phyloP scores from a whole-genome alignment of 1,140 invertebrate genomes.

The Trichoplusia ni region DNA sequence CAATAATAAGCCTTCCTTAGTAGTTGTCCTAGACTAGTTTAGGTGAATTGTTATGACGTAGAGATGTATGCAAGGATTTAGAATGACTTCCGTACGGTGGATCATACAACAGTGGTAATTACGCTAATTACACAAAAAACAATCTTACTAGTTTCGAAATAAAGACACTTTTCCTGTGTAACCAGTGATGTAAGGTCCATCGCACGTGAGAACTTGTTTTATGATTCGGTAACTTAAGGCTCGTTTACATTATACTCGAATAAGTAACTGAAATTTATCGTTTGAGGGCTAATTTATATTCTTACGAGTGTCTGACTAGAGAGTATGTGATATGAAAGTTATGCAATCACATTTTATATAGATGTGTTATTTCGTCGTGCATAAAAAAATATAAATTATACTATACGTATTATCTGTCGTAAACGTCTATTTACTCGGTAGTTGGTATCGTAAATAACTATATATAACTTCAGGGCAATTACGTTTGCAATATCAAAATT shows the following conservation, averaged over 20 bases:
- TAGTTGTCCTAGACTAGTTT: conserved; percentile 22
- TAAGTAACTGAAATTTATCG: not conserved
- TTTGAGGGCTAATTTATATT: not conserved
- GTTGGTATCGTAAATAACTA: not conserved
- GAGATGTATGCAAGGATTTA: not conserved
- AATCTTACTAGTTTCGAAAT: too few species aligned
- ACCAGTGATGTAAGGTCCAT: too few species aligned
- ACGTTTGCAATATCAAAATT: not conserved
- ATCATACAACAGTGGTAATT: too few species aligned
- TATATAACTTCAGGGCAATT: not conserved
- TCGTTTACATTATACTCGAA: conserved; percentile 17
- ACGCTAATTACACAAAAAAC: too few species aligned
- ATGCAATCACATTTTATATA: not conserved
- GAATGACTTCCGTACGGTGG: not conserved
- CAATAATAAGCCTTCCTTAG: not conserved
- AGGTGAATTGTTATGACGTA: conserved; percentile 23
- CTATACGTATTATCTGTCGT: not conserved
- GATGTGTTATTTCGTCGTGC: not conserved
- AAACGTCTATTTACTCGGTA: conserved; percentile 2
- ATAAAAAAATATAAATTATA: conserved; percentile 1
- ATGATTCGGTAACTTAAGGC: not conserved
- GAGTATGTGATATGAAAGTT: not conserved
- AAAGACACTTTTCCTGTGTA: not conserved
- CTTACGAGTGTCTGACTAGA: not conserved
- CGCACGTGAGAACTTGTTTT: too few species aligned